phyloP scores from a whole-genome alignment of 2,113 vertebrate genomes.

The Microtus ochrogaster region DNA sequence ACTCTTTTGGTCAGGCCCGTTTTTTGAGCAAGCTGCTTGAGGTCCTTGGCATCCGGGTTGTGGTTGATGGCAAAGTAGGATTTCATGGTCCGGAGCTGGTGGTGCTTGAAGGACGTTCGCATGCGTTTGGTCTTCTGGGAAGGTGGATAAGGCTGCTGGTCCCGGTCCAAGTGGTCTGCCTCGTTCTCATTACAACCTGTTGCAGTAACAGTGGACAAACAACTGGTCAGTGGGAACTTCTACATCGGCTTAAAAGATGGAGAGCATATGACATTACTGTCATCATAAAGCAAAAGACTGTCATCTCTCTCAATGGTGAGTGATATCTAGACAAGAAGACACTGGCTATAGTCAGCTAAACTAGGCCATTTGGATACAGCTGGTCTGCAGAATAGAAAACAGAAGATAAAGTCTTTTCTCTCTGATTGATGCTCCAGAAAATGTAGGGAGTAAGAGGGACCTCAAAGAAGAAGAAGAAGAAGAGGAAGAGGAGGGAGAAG shows the following conservation, averaged over 20 bases:
- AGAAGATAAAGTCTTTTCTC: background rate
- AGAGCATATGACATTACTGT: too few species aligned
- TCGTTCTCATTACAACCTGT: slow-evolving; percentile 99
- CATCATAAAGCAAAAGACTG: background rate
- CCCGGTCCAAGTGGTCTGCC: slow-evolving; percentile 97
- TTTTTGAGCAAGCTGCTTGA: slow-evolving; percentile 99
- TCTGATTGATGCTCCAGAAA: background rate
- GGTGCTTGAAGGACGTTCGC: slow-evolving; percentile 99
- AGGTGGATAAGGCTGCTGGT: slow-evolving; percentile 96
- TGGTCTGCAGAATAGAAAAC: background rate
- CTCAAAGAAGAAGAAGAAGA: too few species aligned
- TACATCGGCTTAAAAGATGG: background rate
- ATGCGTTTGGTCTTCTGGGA: slow-evolving; percentile 99
- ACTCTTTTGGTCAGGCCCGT: slow-evolving; percentile 99
- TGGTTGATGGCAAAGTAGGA: slow-evolving; percentile 99
- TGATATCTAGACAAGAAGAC: background rate
- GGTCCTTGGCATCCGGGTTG: slow-evolving; percentile 99
- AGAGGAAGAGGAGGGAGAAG: background rate
- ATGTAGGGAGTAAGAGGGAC: background rate
- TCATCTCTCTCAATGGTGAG: background rate
- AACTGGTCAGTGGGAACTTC: background rate
- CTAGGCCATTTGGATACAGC: background rate
- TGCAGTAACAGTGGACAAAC: background rate
- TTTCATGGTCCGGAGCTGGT: slow-evolving; percentile 99
- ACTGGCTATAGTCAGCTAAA: background rate